phyloP scores from a whole-genome alignment of 2,113 vertebrate genomes.

The Polyodon spathula region DNA sequence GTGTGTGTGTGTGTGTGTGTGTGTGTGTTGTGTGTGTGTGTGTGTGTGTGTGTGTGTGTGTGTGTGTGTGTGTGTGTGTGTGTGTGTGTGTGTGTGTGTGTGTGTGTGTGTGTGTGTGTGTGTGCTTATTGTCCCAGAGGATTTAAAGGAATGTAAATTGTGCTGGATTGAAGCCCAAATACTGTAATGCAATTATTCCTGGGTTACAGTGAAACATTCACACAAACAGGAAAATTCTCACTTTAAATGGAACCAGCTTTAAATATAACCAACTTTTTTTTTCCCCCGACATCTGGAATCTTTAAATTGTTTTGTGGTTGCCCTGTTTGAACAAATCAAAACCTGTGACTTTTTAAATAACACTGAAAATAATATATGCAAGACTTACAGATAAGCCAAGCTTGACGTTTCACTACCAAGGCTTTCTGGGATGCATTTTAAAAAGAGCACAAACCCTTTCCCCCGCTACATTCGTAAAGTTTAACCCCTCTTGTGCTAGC shows the following conservation, averaged over 20 bases:
- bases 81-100: not conserved
- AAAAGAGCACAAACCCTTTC: no score
- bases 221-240: constrained; percentile 1
- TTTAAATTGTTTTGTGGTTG: not conserved
- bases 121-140: not conserved
- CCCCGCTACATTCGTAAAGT: no score
- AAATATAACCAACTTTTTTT: not conserved
- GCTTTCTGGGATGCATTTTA: no score
- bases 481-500: no score
- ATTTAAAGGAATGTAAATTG: not conserved
- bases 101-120: not conserved
- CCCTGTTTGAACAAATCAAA: not conserved
- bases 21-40: no score
- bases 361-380: no score
- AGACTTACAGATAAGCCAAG: no score
- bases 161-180: not conserved
- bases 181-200: not conserved
- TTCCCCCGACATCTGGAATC: not conserved
- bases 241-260: not conserved
- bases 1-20: no score
- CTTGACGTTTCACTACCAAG: no score
- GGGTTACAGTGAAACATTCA: not conserved
- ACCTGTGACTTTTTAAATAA: not conserved
- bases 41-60: no score
- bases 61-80: not conserved